phyloP scores from a whole-genome alignment of 1,140 invertebrate genomes.

The Drosophila tristis region DNA sequence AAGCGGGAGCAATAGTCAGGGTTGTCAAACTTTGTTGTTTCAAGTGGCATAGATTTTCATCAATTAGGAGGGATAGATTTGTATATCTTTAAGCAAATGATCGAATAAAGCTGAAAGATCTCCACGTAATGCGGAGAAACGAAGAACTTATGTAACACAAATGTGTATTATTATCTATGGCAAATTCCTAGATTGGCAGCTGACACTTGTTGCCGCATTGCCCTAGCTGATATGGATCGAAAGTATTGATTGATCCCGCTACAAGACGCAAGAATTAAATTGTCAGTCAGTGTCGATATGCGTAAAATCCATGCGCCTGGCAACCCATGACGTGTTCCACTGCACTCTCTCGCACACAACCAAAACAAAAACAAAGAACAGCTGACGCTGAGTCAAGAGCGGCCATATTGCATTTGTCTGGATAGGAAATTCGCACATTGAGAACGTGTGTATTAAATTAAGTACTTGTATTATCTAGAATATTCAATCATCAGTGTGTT shows the following conservation, averaged over 20 bases:
- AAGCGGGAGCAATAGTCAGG: conserved; percentile 12
- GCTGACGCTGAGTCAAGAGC: conserved; percentile 62
- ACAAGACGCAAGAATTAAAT: conserved; percentile 48
- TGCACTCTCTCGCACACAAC: conserved; percentile 18
- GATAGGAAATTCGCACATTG: conserved; percentile 45
- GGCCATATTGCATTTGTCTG: conserved; percentile 57
- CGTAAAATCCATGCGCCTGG: conserved; percentile 45
- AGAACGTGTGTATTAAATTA: conserved; percentile 73
- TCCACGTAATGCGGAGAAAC: no score
- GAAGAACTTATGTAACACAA: conserved; percentile 10
- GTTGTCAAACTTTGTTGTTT: conserved; percentile 41
- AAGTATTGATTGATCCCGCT: conserved; percentile 60
- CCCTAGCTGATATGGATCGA: conserved; percentile 45
- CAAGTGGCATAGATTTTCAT: conserved; percentile 18
- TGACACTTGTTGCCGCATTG: conserved; percentile 17
- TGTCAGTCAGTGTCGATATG: conserved; percentile 9
- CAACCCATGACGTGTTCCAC: conserved; percentile 61
- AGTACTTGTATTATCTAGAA: conserved; percentile 58
- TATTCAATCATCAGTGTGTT: conserved; percentile 65
- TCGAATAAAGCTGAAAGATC: no score
- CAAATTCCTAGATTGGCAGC: not conserved
- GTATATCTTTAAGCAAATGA: not conserved
- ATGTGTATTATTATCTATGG: not conserved
- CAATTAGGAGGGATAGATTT: not conserved
- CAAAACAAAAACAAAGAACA: conserved; percentile 77